Percentiles rank a stretch among this genome's conserved stretches.
Conservation (phyloP, 2,797 vertebrate species). For the Gymnothorax javanicus region DNA sequence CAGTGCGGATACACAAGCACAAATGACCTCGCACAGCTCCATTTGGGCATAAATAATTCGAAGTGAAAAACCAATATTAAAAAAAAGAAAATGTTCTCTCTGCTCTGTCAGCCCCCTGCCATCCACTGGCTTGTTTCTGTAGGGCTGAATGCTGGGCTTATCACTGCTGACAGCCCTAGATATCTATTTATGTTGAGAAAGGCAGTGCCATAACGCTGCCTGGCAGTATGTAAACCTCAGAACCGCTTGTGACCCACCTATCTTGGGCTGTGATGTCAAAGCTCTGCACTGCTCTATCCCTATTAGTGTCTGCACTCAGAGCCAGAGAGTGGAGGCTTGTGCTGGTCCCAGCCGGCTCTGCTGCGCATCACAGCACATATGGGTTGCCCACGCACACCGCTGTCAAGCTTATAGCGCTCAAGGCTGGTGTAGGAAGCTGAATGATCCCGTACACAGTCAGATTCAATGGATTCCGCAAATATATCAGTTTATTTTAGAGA, state of each 20-base stretch:
- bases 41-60: neutral
- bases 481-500: neutral
- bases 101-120: neutral
- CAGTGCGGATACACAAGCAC: neutral
- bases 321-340: constrained; percentile 25
- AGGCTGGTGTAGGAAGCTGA: constrained; percentile 21
- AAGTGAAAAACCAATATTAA: neutral
- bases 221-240: constrained; percentile 50
- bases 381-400: constrained; percentile 38
- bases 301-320: constrained; percentile 16
- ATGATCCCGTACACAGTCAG: neutral
- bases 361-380: constrained; percentile 41
- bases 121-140: neutral
- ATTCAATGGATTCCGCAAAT: neutral
- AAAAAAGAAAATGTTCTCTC: neutral
- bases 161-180: constrained; percentile 39
- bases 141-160: constrained; percentile 47
- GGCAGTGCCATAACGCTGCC: constrained; percentile 39
- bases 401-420: constrained; percentile 28
- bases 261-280: constrained; percentile 38
- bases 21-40: neutral
- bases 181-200: constrained; percentile 48
- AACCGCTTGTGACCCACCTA: constrained; percentile 32
- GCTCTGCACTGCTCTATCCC: neutral
- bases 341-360: constrained; percentile 36